These are phyloP conservation scores for Halcyon smyrnensis DNA, from an alignment of 2,797 vertebrate species.

Conservation along the genomic window DNA sequence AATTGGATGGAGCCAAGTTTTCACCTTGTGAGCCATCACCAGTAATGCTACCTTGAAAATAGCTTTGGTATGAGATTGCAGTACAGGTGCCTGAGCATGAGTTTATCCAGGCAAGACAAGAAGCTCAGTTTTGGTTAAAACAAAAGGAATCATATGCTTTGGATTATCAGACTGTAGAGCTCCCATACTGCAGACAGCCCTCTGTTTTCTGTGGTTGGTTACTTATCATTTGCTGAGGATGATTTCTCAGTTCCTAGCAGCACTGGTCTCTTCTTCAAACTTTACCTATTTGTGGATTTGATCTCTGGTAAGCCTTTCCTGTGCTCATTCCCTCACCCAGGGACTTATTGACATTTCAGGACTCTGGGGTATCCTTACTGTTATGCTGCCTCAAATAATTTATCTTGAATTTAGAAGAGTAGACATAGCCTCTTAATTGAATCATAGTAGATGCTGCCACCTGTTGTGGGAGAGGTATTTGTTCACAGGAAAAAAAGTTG, in stretches of 20 bases:
- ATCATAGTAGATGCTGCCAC: not conserved
- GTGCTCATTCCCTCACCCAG: not conserved
- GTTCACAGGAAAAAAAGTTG: not conserved
- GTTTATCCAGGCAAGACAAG: not conserved
- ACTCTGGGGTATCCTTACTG: not conserved
- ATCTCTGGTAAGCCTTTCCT: not conserved
- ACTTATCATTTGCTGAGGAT: not conserved
- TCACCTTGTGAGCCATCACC: not conserved
- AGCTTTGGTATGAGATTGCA: not conserved
- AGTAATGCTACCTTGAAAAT: not conserved
- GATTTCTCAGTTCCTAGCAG: slow-evolving; percentile 31
- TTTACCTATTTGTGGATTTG: slow-evolving; percentile 16
- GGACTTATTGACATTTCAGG: not conserved
- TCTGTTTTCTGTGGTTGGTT: not conserved
- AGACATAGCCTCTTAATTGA: not conserved
- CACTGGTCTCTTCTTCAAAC: slow-evolving; percentile 31
- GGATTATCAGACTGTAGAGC: not conserved
- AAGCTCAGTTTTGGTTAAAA: not conserved
- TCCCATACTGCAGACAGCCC: not conserved
- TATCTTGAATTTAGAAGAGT: not conserved
- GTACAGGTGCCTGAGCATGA: not conserved
- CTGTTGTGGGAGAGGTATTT: not conserved
- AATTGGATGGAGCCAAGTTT: not conserved
- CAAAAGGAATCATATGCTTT: not conserved
- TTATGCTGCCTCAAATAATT: not conserved